Base-by-base conservation (phyloP, 1,140 invertebrate genomes). In the Tigriopus japonicus region DNA sequence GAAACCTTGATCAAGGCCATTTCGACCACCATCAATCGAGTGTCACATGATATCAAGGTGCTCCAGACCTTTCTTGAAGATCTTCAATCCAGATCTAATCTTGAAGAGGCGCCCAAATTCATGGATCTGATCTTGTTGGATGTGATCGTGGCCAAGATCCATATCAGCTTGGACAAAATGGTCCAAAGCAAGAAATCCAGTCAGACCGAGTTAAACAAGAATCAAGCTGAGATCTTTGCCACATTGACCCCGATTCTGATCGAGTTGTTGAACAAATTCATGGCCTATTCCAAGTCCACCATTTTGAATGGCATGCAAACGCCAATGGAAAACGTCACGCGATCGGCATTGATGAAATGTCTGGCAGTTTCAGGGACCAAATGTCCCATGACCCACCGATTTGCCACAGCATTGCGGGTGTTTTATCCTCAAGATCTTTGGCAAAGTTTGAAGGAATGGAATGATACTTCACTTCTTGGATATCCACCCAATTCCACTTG, bases 1-100 rank as follows among this genome's bases (percentile, higher is more conserved):
- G 86, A 87, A 66, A 79, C 79, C 64, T 71, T 88, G 43, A 67
- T 89, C 17, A 81, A 82, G 65, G 80, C 77, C 3, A 83, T 87
- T 1, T 67, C 70, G 35, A 79, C 80, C 56, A 74, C 76, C 12
- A 79, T 81, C 0, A 80, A 79, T 65, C 77, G 74, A 61, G 67
- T 83, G 0, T 77, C 78, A 67, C 86, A 54, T 54, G 52, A 54
- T 14, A n/a, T 54, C 14, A 54, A 24, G 14, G n/a, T 54, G 24
- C 24, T 54, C 15, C 28, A 35, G 28, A 35, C 28, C 3, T 35
- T 35, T 35, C 28, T 35, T 9, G 28, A 35, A 35, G 28, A 35
- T 3, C 28, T 51, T 10, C 15, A 17, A 17, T 51, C 28, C 28
- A 3, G 28, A 35, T 35, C 28, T 9, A 61, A 51, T 6, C 24